Evolutionary conservation across 2,113 vertebrate species (phyloP).

Genomic region (Rhegmatorhina hoffmannsi): DNA sequence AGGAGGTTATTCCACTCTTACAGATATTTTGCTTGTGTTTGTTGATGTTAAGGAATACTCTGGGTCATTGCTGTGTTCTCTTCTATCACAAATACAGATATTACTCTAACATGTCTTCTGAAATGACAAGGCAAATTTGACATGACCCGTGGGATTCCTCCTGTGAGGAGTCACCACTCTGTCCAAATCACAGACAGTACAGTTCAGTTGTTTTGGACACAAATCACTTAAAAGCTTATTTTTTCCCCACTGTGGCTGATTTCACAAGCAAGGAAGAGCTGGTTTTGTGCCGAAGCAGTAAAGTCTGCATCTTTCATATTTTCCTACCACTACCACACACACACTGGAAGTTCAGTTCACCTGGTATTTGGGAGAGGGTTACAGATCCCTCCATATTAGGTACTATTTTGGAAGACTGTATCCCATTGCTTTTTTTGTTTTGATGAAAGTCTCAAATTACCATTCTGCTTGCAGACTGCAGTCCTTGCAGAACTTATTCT

Average conservation of each 20-base stretch:
- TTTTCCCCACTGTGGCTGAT: background rate
- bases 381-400: background rate
- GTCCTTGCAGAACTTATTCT: background rate
- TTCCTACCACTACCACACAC: background rate
- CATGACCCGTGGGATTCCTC: background rate
- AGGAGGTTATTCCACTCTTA: background rate
- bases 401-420: background rate
- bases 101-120: background rate
- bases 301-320: background rate
- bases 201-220: background rate
- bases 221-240: background rate
- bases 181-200: background rate
- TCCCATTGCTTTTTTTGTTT: background rate
- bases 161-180: background rate
- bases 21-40: background rate
- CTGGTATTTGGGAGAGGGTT: background rate
- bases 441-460: background rate
- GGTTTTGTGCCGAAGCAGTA: background rate
- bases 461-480: background rate
- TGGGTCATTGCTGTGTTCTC: background rate
- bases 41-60: background rate
- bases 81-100: background rate
- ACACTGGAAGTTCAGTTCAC: background rate
- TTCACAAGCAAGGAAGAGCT: background rate
- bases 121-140: conserved; percentile 26